Evolutionary conservation across 2,888 invertebrate genomes (phyloP), one percentile per base, ranked within the genome.

Genomic region (Aspidapion aeneum): DNA sequence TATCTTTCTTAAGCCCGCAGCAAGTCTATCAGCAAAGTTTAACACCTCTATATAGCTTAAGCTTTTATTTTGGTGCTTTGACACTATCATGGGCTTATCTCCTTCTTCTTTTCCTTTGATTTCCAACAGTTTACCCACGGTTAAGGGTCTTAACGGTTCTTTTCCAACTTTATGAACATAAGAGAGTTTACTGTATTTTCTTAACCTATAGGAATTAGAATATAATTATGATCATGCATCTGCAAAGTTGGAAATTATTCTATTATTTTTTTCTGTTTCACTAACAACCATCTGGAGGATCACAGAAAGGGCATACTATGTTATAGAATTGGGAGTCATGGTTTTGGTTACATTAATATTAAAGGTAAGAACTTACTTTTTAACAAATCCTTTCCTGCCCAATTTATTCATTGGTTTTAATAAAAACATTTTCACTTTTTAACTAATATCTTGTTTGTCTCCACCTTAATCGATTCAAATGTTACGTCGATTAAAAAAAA

Each of bases 1-100:
- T 20, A 91, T 72, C 50, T 85, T 83, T 52, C 55, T 57, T 0
- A 94, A 81, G 1, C 91, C 90, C 1, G 89, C 88, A 0, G 92
- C 93, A 1, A 93, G 74, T 60, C 81, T 81, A 74, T 92, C 88
- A 0, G 87, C 87, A 72, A 84, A 80, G 22, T 79, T 72, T n/a
- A 84, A 69, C 0, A 85, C 72, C 48, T 85, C 78, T 0, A 72
- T 68, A 69, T 82, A 90, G 0, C 84, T 86, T 16, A 85, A 72
- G 1, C 83, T 78, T 16, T 82, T 67, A 2, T 78, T 78, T 74
- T 88, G 86, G 48, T 83, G 80, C 9, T 79, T 74, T 0, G 87
- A 85, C 12, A 87, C 82, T 18, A 89, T 71, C 1, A 85, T 86
- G 35, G 84, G 82, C 16, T 81, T 79, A 61, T 84, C 81, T 0